Evolutionary conservation across 2,797 vertebrate species (phyloP).

Genomic region (Microctenopoma steveboyesi): DNA sequence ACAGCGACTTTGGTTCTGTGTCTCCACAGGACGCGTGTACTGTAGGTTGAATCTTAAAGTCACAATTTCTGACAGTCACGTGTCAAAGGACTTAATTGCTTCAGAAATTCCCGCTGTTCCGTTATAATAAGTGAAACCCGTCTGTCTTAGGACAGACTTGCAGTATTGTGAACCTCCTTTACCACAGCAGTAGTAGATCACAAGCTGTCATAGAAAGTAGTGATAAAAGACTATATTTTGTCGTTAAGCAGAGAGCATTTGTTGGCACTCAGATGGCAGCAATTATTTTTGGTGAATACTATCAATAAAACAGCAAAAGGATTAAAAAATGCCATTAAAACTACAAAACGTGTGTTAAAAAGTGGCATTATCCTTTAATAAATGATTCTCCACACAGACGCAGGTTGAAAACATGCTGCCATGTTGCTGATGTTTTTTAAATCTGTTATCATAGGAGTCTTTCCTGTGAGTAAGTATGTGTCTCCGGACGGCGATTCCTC

Average conservation of each 20-base stretch:
- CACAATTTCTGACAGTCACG: too few species aligned
- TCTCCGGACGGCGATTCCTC: constrained; percentile 51
- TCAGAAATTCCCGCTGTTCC: too few species aligned
- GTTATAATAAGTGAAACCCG: too few species aligned
- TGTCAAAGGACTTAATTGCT: too few species aligned
- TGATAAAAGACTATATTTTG: not conserved
- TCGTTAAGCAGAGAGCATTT: not conserved
- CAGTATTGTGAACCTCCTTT: too few species aligned
- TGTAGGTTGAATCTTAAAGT: too few species aligned
- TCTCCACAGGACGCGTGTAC: too few species aligned
- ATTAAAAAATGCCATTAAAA: not conserved
- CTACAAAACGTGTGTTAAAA: not conserved
- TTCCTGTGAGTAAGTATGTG: constrained; percentile 51
- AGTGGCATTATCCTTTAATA: constrained; percentile 3
- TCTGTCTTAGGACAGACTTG: too few species aligned
- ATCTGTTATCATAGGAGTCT: constrained; percentile 32
- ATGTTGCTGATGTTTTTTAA: constrained; percentile 21
- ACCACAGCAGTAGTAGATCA: too few species aligned
- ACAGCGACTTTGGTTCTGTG: too few species aligned
- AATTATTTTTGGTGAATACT: not conserved
- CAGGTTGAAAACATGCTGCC: not conserved
- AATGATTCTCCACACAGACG: constrained; percentile 2
- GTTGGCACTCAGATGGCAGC: not conserved
- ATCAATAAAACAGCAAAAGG: not conserved
- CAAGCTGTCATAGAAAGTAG: not conserved